Base-by-base conservation (phyloP, 2,888 invertebrate genomes). In the Agrotis clavis region DNA sequence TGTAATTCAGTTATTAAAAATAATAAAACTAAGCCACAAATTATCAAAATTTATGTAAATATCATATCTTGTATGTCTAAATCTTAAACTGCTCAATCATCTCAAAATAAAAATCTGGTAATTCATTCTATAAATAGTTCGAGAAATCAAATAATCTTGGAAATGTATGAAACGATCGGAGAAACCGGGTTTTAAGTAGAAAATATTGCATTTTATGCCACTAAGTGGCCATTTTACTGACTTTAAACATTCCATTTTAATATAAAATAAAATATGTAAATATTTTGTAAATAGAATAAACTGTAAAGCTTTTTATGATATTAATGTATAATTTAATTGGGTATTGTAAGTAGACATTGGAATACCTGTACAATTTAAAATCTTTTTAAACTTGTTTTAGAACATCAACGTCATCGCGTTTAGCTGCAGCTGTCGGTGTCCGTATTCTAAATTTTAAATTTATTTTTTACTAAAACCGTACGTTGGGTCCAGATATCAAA, bases 261-360 rank as follows among this genome's bases (percentile, higher is more conserved):
- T 59, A 72, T 54, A 50, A 59, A 69, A 48, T 21, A 41, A 53
- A 61, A 16, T 45, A 9, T 83, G 80, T 85, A 82, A 78, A 83
- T 77, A 77, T 53, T 41, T 41, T 85, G 85, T 82, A 82, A 77
- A 82, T 75, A 83, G 6, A 62, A 60, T 9, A 60, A 35, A 61
- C 64, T 79, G 66, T 66, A 48, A 79, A 70, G 77, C 83, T 83
- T 85, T 67, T 72, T 71, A 60, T 64, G 50, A 68, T 66, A 60
- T 51, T 48, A 51, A 41, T 48, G 21, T 56, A 71, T 67, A 9
- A 35, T 73, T 74, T 77, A 25, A 72, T 73, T 83, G 72, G 84
- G 71, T 85, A 65, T 85, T 69, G 59, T 57, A 30, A 47, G 57
- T 14, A 59, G 2, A 19, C 25, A 19, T n/a, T 45, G 14, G 57